These are phyloP conservation scores for Noctua janthe DNA, from an alignment of 2,888 invertebrate genomes.

Conservation along the genomic window DNA sequence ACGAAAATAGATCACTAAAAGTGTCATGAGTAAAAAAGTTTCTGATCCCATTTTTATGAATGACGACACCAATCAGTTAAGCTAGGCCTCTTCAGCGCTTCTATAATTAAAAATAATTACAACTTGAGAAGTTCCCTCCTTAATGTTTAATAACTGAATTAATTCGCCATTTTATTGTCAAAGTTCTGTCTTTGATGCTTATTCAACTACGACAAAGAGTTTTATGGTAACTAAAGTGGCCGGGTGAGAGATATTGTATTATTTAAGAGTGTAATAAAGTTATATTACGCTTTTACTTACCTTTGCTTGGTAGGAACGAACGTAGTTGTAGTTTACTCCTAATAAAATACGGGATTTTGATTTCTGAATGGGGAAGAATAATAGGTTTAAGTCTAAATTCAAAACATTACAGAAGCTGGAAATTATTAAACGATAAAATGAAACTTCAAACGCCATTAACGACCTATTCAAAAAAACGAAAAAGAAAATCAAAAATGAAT, in stretches of 20 bases:
- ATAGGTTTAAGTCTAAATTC: too few relatives aligned
- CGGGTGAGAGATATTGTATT: slow-evolving; percentile 45
- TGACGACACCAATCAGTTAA: slow-evolving; percentile 20
- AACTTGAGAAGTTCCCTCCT: slow-evolving; percentile 43
- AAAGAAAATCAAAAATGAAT: slow-evolving; percentile 35
- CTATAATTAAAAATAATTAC: slow-evolving; percentile 55
- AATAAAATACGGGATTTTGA: not conserved
- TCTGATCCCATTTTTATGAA: slow-evolving; percentile 6
- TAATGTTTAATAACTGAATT: slow-evolving; percentile 63
- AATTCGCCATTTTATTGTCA: slow-evolving; percentile 62
- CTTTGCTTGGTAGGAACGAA: not conserved
- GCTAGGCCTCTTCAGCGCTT: not conserved
- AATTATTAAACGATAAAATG: not conserved
- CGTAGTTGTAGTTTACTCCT: not conserved
- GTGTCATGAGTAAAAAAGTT: slow-evolving; percentile 3
- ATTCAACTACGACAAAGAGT: slow-evolving; percentile 42
- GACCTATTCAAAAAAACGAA: slow-evolving; percentile 27
- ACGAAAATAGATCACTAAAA: not conserved
- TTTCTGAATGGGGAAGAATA: not conserved
- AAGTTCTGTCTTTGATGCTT: slow-evolving; percentile 62
- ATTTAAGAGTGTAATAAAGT: slow-evolving; percentile 33
- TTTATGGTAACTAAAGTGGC: slow-evolving; percentile 51
- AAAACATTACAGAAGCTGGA: not conserved
- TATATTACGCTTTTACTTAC: slow-evolving; percentile 24
- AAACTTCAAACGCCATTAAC: slow-evolving; percentile 22